Evolutionary conservation across 2,797 vertebrate genomes (phyloP).

Genomic region (Spinibarbus caldwelli): DNA sequence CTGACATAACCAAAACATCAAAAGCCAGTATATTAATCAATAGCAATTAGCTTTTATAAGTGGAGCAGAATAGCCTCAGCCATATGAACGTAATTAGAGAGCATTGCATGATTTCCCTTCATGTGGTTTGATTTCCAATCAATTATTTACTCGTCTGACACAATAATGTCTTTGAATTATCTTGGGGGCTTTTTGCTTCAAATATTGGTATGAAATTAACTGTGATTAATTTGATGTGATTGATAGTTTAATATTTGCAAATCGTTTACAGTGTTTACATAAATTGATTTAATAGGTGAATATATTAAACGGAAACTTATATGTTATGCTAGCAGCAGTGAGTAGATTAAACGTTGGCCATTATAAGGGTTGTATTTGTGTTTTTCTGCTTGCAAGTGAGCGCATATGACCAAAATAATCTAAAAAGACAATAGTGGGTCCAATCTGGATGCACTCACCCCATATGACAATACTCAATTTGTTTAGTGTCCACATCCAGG

Average conservation of each 20-base stretch:
- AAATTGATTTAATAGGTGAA: background rate
- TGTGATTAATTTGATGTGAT: background rate
- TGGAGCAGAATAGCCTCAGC: constrained; percentile 22
- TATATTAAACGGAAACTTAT: background rate
- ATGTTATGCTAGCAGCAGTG: background rate
- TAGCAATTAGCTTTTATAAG: constrained; percentile 24
- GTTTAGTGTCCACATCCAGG: constrained; percentile 26
- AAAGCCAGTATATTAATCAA: constrained; percentile 27
- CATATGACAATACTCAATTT: constrained; percentile 28
- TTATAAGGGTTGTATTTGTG: background rate
- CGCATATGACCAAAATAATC: constrained; percentile 19
- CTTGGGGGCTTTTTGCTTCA: background rate
- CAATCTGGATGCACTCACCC: constrained; percentile 1
- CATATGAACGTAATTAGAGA: constrained; percentile 10
- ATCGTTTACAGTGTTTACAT: background rate
- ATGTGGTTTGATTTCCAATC: background rate
- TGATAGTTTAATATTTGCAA: background rate
- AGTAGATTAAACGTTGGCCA: background rate
- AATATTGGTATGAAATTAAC: background rate
- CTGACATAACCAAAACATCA: constrained; percentile 7
- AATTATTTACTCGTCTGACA: background rate
- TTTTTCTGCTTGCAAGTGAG: constrained; percentile 4
- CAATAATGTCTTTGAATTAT: background rate
- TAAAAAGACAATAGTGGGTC: constrained; percentile 17
- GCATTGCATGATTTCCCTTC: constrained; percentile 12